Base-by-base conservation (phyloP, 2,797 vertebrate species). In the Tokudaia muenninki region DNA sequence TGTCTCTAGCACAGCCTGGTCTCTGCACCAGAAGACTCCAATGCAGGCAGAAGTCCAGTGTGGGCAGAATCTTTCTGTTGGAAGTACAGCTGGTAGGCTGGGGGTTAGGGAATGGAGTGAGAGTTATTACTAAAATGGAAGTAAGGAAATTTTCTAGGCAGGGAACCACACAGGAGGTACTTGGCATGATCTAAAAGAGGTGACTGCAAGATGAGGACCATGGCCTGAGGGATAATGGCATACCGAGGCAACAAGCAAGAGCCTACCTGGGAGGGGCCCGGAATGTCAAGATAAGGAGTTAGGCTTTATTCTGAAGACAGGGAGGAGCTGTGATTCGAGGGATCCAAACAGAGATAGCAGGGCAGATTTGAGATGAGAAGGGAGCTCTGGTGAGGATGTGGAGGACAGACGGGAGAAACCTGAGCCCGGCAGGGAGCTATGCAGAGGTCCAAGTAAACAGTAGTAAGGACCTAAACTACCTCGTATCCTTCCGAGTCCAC, bases 231-330 rank as follows among this genome's bases (percentile, higher is more conserved):
- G 74, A 47, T n/a, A 80, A 80, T 21, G 84, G 41, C 4, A 26
- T 31, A 79, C 84, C 4, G 4, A 72, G 87, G 61, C 10, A 24
- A 89, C 3, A 63, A 61, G 4, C 29, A 61, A 19, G 34, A 87
- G 72, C 34, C 57, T 55, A 5, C 19, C 16, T 59, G 59, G 41
- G 22, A 82, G 63, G 63, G 79, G 11, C 74, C 78, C 67, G 61
- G 61, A 92, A 80, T 47, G 52, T 26, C 26, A 74, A 61, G 14
- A 34, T 72, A 26, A 91, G 81, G 83, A 82, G 22, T 50, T 81
- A 70, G 79, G 44, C 50, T 93, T 96, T 90, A 52, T 94, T 37
- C 5, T 72, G 63, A 96, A 83, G 83, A 29, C 29, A n/a, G 50
- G 10, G 37, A n/a, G 67, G 31, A 91, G 19, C 17, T 21, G 2